Evolutionary conservation across 2,113 vertebrate genomes (phyloP), one percentile per base, ranked within the genome.

Genomic region (Amphiprion percula): DNA sequence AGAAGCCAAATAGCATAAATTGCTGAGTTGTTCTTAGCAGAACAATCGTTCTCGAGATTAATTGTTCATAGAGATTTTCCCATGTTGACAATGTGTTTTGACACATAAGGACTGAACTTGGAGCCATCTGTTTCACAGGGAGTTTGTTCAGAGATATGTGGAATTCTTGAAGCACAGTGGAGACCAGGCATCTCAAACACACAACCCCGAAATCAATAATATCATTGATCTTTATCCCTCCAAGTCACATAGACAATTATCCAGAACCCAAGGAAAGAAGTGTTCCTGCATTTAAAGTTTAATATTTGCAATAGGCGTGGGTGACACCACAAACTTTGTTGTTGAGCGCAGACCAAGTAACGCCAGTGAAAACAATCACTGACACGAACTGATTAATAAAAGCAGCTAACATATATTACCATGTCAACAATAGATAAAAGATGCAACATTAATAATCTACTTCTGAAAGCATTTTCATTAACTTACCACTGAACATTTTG

Each of bases 21-120:
- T 83, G 74, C 77, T 79, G 84, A 87, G 21, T 53, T 79, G 55
- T 71, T 82, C 28, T 64, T 28, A 55, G 52, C 21, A 62, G 70
- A 85, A 80, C 71, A 83, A 78, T 58, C 30, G 64, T 72, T 72
- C 55, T 37, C 30, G 55, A 83, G 70, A 79, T 80, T 87, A 84
- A 77, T 73, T 84, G 68, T 66, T 82, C 14, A 50, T 19, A 46
- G 47, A 59, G 24, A 54, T 71, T 21, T 39, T 50, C 47, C 49
- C 28, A 19, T 63, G 70, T 62, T 68, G 73, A 75, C 19, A 21
- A 60, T 50, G 33, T 41, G 30, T 49, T 83, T 58, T 77, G 69
- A 72, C 74, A 50, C 64, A 44, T 24, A 1, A 26, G 69, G 39
- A 14, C 19, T 74, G 39, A 69, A 71, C 37, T 68, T 74, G 39